phyloP scores from a whole-genome alignment of 1,140 invertebrate genomes.

The Ectropis grisescens region DNA sequence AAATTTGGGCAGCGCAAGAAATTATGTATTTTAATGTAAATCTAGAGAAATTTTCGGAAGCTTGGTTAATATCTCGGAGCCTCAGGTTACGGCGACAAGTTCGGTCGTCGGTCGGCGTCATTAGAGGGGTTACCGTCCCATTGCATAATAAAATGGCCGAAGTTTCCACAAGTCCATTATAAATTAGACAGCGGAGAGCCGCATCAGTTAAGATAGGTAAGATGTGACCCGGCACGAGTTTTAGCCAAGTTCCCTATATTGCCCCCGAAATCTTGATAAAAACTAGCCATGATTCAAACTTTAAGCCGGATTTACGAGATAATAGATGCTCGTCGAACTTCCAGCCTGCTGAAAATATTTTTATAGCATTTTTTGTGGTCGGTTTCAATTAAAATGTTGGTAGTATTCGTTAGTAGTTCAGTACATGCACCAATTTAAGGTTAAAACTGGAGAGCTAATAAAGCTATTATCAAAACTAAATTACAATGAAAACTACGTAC shows the following conservation, averaged over 20 bases:
- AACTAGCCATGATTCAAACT: constrained; percentile 62
- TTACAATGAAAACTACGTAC: no score
- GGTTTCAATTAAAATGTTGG: no score
- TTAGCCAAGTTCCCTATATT: constrained; percentile 60
- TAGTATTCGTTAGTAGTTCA: no score
- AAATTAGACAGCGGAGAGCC: constrained; percentile 67
- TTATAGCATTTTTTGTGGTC: no score
- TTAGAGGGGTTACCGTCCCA: constrained; percentile 63
- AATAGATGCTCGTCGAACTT: constrained; percentile 41
- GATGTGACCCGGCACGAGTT: constrained; percentile 63
- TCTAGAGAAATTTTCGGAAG: constrained; percentile 33
- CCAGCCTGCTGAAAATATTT: no score
- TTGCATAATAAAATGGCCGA: constrained; percentile 68
- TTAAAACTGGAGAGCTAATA: no score
- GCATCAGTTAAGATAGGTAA: constrained; percentile 68
- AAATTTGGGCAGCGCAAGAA: no score
- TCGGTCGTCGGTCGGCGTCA: constrained; percentile 58
- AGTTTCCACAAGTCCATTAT: constrained; percentile 69
- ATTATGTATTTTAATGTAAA: constrained; percentile 28
- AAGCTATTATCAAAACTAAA: no score
- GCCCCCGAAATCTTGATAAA: constrained; percentile 62
- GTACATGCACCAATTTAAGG: no score
- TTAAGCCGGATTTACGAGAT: constrained; percentile 48
- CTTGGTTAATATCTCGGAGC: constrained; percentile 39
- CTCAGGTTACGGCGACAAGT: constrained; percentile 42